Percentiles rank a stretch among this genome's conserved stretches.
Conservation (phyloP, 2,113 vertebrate species). For the Dromaius novaehollandiae region DNA sequence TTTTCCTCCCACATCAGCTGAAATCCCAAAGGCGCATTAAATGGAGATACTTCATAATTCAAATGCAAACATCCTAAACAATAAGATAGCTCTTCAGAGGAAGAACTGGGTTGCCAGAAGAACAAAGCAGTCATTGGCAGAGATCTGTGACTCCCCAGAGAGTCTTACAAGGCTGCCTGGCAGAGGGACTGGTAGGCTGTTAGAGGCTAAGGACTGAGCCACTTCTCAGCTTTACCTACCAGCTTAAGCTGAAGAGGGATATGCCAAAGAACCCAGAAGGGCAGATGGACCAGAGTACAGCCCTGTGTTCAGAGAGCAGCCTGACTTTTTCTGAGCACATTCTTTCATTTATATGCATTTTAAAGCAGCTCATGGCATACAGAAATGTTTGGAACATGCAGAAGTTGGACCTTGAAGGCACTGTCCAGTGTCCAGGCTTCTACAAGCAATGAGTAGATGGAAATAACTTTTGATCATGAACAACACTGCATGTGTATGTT, state of each 20-base stretch:
- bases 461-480: background rate
- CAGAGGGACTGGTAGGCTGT: background rate
- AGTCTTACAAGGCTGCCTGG: background rate
- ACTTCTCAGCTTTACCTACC: background rate
- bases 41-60: background rate
- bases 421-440: background rate
- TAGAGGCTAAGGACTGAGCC: background rate
- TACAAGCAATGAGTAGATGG: background rate
- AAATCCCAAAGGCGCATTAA: background rate
- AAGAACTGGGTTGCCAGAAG: fast-evolving
- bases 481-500: background rate
- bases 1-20: background rate
- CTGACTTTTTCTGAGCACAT: background rate
- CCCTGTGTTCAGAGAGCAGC: background rate
- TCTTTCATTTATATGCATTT: background rate
- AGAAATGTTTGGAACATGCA: background rate
- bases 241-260: background rate
- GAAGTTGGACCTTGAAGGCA: background rate
- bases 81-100: background rate
- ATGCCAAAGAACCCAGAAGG: background rate
- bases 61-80: background rate
- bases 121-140: background rate
- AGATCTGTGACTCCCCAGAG: background rate
- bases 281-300: background rate
- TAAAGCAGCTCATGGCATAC: background rate